Evolutionary conservation across 1,140 invertebrate species (phyloP).

Genomic region (Zeugodacus cucurbitae): DNA sequence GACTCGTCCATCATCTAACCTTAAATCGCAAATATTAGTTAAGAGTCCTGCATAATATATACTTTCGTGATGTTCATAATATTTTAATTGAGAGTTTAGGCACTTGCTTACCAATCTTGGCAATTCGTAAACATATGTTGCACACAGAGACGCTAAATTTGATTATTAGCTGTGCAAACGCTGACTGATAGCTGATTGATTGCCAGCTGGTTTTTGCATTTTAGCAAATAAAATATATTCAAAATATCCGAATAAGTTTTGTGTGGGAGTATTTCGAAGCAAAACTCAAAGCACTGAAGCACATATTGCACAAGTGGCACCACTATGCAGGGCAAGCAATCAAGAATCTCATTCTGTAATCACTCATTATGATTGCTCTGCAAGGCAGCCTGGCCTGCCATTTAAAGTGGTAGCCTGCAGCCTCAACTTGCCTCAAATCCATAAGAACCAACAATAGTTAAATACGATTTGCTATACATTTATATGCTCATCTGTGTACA

Average conservation of each 20-base stretch:
- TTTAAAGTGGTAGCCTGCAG: not conserved
- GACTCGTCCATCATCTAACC: too few species aligned
- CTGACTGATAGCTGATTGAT: not conserved
- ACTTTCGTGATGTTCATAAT: too few species aligned
- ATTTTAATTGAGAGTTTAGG: not conserved
- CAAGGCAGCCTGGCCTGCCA: not conserved
- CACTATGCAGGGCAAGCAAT: not conserved
- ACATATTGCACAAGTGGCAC: not conserved
- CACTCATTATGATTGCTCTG: slow-evolving; percentile 18
- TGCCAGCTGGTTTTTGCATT: not conserved
- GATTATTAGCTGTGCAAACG: not conserved
- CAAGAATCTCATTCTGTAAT: not conserved
- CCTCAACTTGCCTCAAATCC: not conserved
- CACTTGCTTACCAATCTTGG: not conserved
- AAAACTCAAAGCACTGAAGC: not conserved
- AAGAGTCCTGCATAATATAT: too few species aligned
- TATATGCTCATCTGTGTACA: not conserved
- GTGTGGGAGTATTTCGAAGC: not conserved
- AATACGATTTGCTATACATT: not conserved
- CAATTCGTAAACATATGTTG: not conserved
- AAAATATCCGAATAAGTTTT: not conserved
- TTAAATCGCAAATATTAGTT: too few species aligned
- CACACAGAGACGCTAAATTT: not conserved
- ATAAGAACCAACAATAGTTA: not conserved
- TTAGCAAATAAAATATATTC: not conserved